Base-by-base conservation (phyloP, 2,888 invertebrate genomes). In the Erpobdella octoculata region DNA sequence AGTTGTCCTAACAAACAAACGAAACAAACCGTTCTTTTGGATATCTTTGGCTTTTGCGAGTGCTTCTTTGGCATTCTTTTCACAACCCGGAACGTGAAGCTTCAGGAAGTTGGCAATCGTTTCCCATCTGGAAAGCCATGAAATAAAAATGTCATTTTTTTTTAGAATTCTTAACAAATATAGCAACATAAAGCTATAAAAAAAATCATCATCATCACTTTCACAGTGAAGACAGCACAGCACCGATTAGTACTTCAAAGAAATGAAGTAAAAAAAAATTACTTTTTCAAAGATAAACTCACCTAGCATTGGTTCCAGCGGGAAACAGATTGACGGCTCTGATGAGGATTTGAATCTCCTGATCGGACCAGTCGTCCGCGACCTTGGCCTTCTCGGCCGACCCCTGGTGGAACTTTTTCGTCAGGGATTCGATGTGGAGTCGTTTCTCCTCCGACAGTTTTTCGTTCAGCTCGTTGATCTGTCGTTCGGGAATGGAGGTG, bases 281-380 rank as follows among this genome's bases (percentile, higher is more conserved):
- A n/a, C n/a, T n/a, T n/a, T n/a, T n/a, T 41, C 41, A 41, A 41
- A 18, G 18, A 15, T 38, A 9, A 41, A 21, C 53, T 71, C 74
- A 89, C 79, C 93, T 87, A 80, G 93, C 91, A 79, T 89, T 90
- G 0, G 97, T 98, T 21, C 93, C 98, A 6, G 96, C 95, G 0
- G 98, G 98, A 82, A 96, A 98, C 4, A 97, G 84, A 84, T 97
- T 97, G 0, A 97, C 95, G 28, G 94, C 95, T 84, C 98, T 98
- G 70, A 97, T 93, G 2, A 98, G 86, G 62, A 93, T 85, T 80
- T 93, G 92, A 28, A 93, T 86, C 82, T 93, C 92, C 73, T 90
- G 91, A 68, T 88, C 88, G 18, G 87, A 87, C 98, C 98, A 99
- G 72, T 38, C 41, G 4, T 71, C 71, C 68, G 76, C 77, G 28